Evolutionary conservation across 2,113 vertebrate species (phyloP), one percentile per base, ranked within the genome.

Genomic region (Entomyzon cyanotis): DNA sequence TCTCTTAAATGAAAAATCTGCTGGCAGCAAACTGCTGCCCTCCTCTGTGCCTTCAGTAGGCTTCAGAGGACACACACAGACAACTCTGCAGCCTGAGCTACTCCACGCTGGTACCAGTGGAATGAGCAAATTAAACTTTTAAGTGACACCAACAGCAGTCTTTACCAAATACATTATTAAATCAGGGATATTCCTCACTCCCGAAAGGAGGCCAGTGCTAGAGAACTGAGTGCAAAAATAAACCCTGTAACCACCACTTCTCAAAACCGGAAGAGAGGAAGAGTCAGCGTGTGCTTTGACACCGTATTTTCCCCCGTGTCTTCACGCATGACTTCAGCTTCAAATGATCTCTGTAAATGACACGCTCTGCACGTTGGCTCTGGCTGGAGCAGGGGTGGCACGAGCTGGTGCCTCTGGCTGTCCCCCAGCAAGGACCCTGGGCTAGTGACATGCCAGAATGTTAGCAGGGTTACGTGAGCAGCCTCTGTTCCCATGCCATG

Each of bases 401-500:
- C 0, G 1, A 58, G 78, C 42, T 23, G 69, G 37, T 33, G 56
- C 64, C 77, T 53, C 84, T 5, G 10, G 25, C 65, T 2, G 5
- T 65, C 46, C 75, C 60, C 62, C 2, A 8, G 70, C 84, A 56
- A 0, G 1, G 71, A 37, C 39, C 25, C 65, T 0, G 0, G 16
- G 46, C 49, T 2, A 18, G 5, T 5, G 5, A 31, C 62, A 11
- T 11, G 58, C 84, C 22, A 1, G 18, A n/a, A 42, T 1, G 3
- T 94, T 93, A 95, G 91, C n/a, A 5, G 76, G 79, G 89, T 94
- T 94, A 95, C 0, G 4, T 3, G 85, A 58, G 89, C 87, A 58
- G 88, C 83, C 67, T 24, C 62, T 15, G 15, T 39, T 24, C 35
- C 6, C 49, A 4, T 35, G 69, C 83, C 44, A 10, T 39, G 80